Conservation (phyloP, 2,888 invertebrate genomes). For the Trichogramma evanescens region DNA sequence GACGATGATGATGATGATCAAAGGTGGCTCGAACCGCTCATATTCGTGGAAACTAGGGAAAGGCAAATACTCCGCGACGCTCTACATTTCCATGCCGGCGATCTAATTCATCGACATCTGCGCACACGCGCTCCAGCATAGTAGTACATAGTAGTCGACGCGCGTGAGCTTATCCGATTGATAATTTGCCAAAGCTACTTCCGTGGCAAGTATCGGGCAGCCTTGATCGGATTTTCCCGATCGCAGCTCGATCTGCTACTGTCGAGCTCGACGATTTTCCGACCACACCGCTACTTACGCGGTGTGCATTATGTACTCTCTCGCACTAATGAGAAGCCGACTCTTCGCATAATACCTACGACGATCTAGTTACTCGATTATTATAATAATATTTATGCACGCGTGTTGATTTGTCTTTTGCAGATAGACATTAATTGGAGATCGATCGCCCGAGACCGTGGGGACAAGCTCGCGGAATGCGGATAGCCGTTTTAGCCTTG, state of each 20-base stretch:
- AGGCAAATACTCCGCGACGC: slow-evolving; percentile 1
- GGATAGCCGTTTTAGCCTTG: slow-evolving; percentile 47
- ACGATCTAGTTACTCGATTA: too few species aligned
- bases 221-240: too few species aligned
- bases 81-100: slow-evolving; percentile 3
- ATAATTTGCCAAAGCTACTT: too few species aligned
- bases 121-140: neutral
- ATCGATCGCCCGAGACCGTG: slow-evolving; percentile 31
- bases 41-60: slow-evolving; percentile 16
- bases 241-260: too few species aligned
- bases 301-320: too few species aligned
- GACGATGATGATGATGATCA: slow-evolving; percentile 5
- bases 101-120: neutral
- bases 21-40: neutral
- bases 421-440: neutral
- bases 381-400: too few species aligned
- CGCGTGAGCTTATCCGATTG: too few species aligned
- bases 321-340: too few species aligned
- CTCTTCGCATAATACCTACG: too few species aligned
- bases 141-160: neutral
- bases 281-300: too few species aligned
- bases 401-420: neutral
- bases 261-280: too few species aligned
- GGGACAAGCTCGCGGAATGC: slow-evolving; percentile 46
- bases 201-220: too few species aligned